These are phyloP conservation scores for Yasuhikotakia modesta DNA, from an alignment of 2,797 vertebrate species.

Conservation along the genomic window DNA sequence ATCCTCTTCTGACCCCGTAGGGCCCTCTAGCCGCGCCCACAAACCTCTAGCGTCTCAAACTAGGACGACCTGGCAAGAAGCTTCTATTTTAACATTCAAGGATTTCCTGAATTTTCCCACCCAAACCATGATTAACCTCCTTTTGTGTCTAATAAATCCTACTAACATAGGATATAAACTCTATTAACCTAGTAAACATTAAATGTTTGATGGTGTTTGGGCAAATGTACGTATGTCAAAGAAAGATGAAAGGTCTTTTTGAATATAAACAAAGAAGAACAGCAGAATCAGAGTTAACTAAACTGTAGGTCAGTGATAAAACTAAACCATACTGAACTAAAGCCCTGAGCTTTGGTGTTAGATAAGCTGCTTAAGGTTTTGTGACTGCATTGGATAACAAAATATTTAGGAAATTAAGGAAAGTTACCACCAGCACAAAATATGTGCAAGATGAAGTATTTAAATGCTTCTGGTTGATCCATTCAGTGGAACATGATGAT, in stretches of 20 bases:
- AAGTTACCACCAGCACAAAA: not conserved
- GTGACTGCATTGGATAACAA: no score
- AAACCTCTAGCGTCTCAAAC: conserved; percentile 18
- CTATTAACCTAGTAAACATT: conserved; percentile 34
- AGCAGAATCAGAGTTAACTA: conserved; percentile 1
- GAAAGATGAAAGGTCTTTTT: not conserved
- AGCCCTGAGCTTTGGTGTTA: conserved; percentile 25
- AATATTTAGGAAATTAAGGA: no score
- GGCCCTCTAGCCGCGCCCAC: conserved; percentile 48
- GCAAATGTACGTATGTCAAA: not conserved
- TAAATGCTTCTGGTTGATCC: no score
- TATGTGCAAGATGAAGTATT: not conserved
- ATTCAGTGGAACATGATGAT: no score
- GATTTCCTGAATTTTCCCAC: conserved; percentile 33
- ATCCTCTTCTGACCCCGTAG: conserved; percentile 17
- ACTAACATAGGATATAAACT: conserved; percentile 42
- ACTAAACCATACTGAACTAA: not conserved
- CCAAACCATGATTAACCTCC: conserved; percentile 35
- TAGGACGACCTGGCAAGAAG: conserved; percentile 1
- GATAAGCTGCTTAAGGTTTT: not conserved
- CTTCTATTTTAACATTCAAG: conserved; percentile 35
- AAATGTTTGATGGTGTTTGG: not conserved
- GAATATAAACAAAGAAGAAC: not conserved
- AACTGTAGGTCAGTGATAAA: conserved; percentile 5
- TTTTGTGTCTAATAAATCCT: conserved; percentile 30